phyloP scores from a whole-genome alignment of 1,140 invertebrate species.

The Hypsibius dujardini region DNA sequence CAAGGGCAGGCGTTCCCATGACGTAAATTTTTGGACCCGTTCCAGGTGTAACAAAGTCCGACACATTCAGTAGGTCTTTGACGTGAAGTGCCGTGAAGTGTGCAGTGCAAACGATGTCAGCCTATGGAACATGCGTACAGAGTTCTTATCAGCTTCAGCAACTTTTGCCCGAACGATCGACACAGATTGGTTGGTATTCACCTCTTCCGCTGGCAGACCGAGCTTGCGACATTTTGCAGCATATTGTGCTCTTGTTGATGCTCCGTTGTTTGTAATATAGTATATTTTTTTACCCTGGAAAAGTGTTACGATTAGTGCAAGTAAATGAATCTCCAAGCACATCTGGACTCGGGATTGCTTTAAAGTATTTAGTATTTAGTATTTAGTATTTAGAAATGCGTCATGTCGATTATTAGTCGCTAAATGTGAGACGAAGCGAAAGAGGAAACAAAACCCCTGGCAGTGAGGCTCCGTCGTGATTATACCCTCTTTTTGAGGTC shows the following conservation, averaged over 20 bases:
- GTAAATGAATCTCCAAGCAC: neutral
- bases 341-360: constrained; percentile 3
- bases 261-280: constrained; percentile 84
- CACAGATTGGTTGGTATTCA: constrained; percentile 18
- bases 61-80: constrained; percentile 33
- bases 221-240: constrained; percentile 52
- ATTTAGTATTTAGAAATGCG: too few species aligned
- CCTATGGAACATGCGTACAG: constrained; percentile 30
- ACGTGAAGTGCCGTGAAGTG: constrained; percentile 67
- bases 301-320: neutral
- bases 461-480: too few species aligned
- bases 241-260: constrained; percentile 60
- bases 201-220: constrained; percentile 41
- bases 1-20: constrained; percentile 58
- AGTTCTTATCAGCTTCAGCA: neutral
- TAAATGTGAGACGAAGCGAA: too few species aligned
- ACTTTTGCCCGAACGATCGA: too few species aligned
- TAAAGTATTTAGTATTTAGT: too few species aligned
- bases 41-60: constrained; percentile 23
- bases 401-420: too few species aligned
- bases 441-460: too few species aligned
- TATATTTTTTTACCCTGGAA: constrained; percentile 59
- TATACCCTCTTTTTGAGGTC: constrained; percentile 41
- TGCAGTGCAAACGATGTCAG: constrained; percentile 66
- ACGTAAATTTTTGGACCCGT: constrained; percentile 71